A percentile compares a stretch with the other conserved stretches of the same genome.
Evolutionary conservation across 2,113 vertebrate genomes (phyloP).

Genomic region (Heterochromis multidens): DNA sequence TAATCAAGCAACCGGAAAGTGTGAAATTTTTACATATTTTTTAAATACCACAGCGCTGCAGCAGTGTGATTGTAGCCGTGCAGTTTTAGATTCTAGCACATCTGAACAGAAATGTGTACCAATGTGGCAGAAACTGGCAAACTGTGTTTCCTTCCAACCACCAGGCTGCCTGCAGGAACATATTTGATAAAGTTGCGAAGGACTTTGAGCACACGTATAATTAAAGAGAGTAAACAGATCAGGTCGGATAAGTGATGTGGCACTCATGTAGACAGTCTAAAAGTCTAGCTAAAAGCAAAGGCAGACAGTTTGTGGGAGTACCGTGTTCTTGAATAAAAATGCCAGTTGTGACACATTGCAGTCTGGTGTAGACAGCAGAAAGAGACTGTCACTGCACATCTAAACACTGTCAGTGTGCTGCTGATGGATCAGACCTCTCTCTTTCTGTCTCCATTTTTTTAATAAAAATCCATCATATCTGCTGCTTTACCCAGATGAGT

Average conservation of each 20-base stretch:
- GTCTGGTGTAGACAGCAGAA: background rate
- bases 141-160: background rate
- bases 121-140: background rate
- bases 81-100: background rate
- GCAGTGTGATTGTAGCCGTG: background rate
- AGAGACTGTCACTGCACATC: constrained; percentile 12
- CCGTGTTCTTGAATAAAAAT: background rate
- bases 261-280: background rate
- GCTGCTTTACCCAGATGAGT: background rate
- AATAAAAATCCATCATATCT: background rate
- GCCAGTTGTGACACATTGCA: constrained; percentile 7
- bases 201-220: background rate
- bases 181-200: background rate
- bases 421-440: background rate
- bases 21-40: background rate
- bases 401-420: background rate
- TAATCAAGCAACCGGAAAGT: background rate
- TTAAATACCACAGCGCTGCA: background rate
- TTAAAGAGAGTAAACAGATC: background rate
- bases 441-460: background rate
- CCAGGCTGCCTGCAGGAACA: background rate
- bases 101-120: background rate
- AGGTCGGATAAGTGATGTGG: background rate
- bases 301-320: background rate
- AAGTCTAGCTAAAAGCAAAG: background rate